Evolutionary conservation across 64 coral and sea anemone genomes (phyloP).

Genomic region (Porites australiensis): DNA sequence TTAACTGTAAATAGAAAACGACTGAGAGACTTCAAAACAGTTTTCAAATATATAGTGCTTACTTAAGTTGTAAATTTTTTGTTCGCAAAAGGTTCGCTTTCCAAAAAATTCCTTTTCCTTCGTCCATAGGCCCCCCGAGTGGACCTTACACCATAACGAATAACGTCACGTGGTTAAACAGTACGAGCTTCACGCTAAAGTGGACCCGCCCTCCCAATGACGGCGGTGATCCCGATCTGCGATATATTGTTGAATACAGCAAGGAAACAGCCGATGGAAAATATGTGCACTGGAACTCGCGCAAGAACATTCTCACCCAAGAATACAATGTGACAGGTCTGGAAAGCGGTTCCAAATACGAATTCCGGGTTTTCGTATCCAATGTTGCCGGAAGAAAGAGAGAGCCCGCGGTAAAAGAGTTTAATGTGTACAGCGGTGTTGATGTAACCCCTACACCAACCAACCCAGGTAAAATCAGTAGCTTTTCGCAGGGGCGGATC

Average conservation of each 20-base stretch:
- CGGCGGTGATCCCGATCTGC: constrained; percentile 75
- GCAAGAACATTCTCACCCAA: constrained; percentile 55
- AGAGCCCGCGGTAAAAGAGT: constrained; percentile 76
- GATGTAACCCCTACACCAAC: neutral
- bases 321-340: constrained; percentile 74
- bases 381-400: constrained; percentile 72
- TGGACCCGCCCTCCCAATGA: constrained; percentile 77
- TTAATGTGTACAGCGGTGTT: constrained; percentile 34
- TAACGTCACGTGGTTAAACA: constrained; percentile 65
- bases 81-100: neutral
- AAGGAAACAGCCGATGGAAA: constrained; percentile 54
- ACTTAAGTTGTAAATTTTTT: no score
- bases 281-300: constrained; percentile 71
- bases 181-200: constrained; percentile 62
- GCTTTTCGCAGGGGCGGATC: no score
- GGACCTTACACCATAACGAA: constrained; percentile 79
- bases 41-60: no score
- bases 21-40: no score
- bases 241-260: constrained; percentile 82
- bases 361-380: constrained; percentile 69
- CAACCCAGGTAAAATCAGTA: neutral
- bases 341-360: constrained; percentile 50
- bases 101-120: neutral
- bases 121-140: constrained; percentile 72
- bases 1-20: no score